Base-by-base conservation (phyloP, 2,113 vertebrate genomes). In the Mus spicilegus region DNA sequence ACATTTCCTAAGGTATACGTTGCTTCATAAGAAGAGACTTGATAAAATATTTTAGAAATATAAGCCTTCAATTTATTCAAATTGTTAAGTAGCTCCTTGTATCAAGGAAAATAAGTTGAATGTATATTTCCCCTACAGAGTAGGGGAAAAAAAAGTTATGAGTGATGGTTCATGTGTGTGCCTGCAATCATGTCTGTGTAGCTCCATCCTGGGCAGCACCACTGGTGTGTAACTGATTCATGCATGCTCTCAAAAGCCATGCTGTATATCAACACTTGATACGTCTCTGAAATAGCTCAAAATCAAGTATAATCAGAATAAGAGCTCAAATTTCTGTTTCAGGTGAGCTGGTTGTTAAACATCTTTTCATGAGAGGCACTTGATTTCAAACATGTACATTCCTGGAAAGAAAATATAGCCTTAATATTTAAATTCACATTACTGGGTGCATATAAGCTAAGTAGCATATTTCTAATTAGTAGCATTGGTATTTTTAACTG, bases 351-450 rank as follows among this genome's bases (percentile, higher is more conserved):
- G 20, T 72, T 94, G 7, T 89, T 70, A 93, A 85, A 10, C 30
- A 82, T 63, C 17, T 87, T 70, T 80, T 61, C 8, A 72, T 7
- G 7, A 75, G 17, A 75, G 67, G 12, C 26, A 33, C 1, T 42
- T 93, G 89, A 93, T 46, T 1, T 5, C 28, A 75, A 24, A 33
- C 1, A 56, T 7, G 20, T 6, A 2, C 82, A 69, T 87, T 75
- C 20, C 58, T 78, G 69, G 36, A 92, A 95, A 96, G 13, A 93
- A 91, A 89, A 56, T 11, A 33, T 49, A 86, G 7, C 0, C 14
- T 92, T 72, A 75, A 76, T 70, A 39, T 87, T 72, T 70, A 76
- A 8, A 54, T 61, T 82, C 67, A 92, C 76, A 46, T 42, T 94
- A 56, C 42, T 89, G 2, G 90, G 72, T 54, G 51, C 16, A 72